Base-by-base conservation (phyloP, 2,797 vertebrate species). In the Bucorvus abyssinicus region DNA sequence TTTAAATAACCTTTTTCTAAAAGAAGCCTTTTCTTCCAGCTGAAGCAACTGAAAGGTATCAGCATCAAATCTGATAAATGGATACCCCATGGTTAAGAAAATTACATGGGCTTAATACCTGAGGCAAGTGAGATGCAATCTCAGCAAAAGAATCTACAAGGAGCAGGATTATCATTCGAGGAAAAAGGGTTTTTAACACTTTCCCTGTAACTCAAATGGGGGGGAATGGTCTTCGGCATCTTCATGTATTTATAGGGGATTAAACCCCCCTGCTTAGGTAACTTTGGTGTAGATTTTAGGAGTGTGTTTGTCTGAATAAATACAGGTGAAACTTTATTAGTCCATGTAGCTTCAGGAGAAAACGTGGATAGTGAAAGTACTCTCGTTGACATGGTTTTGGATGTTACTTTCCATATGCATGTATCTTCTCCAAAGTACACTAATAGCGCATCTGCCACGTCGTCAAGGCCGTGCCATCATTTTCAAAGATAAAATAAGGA, bases 41-140 rank as follows among this genome's bases (percentile, higher is more conserved):
- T 90, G 84, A 94, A 93, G 73, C 63, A 81, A 84, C 82, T 90
- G 55, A 73, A 55, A 94, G 40, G 57, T 84, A 59, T 87, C 78
- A 91, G 73, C 80, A 69, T 75, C 70, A 87, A 88, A 90, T 95
- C 93, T 95, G 87, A 94, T 95, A 90, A 96, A 88, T 94, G 91
- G 87, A 60, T 92, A 60, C 73, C 95, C 96, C 61, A 75, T 12
- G 83, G 91, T 95, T 96, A 94, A 73, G 81, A 93, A 95, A 97
- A 97, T 97, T 96, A 73, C 69, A 76, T 44, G 50, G 55, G 53
- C 57, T 93, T 96, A 93, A 84, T 89, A 93, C 88, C 87, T 84
- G 19, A 76, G 80, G 94, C 88, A 92, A 86, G 73, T 26, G 84
- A 84, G 93, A 82, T 94, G 70, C 49, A 87, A 76, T 94, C 93